Conservation (phyloP, 2,113 vertebrate genomes). For the Tretioscincus oriximinensis region DNA sequence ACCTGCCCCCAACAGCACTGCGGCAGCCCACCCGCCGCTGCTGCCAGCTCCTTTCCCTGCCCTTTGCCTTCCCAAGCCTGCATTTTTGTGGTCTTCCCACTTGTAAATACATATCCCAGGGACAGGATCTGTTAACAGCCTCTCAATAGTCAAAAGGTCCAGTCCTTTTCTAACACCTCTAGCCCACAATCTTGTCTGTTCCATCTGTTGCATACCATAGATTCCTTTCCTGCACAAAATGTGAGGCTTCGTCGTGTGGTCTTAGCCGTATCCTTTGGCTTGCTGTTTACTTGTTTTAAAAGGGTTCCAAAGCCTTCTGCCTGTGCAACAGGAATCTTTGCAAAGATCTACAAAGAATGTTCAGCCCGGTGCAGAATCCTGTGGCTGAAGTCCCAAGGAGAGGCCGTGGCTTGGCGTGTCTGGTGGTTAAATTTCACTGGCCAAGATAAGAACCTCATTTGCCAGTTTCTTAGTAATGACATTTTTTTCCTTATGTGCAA, state of each 20-base stretch:
- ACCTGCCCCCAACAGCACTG: too few relatives aligned
- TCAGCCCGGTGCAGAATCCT: background rate
- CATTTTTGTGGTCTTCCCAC: too few relatives aligned
- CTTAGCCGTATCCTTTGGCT: background rate
- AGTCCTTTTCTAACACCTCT: background rate
- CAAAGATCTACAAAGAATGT: background rate
- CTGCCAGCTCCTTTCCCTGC: too few relatives aligned
- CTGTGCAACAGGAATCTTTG: background rate
- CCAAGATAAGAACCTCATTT: fast-evolving
- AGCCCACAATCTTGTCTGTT: background rate
- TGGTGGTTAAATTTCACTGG: conserved; percentile 18
- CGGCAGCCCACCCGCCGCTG: too few relatives aligned
- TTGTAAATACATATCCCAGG: background rate
- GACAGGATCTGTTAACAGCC: background rate
- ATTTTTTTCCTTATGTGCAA: fast-evolving
- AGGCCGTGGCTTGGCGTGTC: background rate
- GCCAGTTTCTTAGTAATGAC: background rate
- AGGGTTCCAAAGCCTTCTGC: background rate
- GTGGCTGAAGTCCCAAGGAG: background rate
- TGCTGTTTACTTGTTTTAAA: background rate
- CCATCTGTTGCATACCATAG: background rate
- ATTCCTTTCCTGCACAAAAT: background rate
- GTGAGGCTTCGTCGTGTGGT: background rate
- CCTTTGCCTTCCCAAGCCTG: too few relatives aligned
- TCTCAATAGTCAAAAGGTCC: background rate